phyloP scores from a whole-genome alignment of 1,140 invertebrate genomes.

The Drosophila hydei region DNA sequence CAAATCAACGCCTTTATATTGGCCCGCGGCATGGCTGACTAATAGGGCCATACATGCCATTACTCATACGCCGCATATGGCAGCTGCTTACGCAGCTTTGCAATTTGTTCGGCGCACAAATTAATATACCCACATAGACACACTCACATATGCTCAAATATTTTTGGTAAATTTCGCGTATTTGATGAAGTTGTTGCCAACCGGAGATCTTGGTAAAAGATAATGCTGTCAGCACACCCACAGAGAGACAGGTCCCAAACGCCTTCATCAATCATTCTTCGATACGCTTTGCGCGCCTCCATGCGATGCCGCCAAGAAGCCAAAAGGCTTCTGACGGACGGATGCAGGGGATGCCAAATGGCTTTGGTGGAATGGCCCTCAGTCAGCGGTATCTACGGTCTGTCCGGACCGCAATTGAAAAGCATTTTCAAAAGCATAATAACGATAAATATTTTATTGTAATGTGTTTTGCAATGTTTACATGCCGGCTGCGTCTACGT shows the following conservation, averaged over 20 bases:
- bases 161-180: slow-evolving; percentile 44
- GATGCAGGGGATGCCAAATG: slow-evolving; percentile 20
- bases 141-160: slow-evolving; percentile 13
- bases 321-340: background rate
- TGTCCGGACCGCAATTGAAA: slow-evolving; percentile 76
- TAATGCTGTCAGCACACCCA: slow-evolving; percentile 58
- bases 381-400: slow-evolving; percentile 36
- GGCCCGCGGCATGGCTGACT: slow-evolving; percentile 11
- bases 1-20: slow-evolving; percentile 64
- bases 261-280: slow-evolving; percentile 69
- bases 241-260: slow-evolving; percentile 8
- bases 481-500: slow-evolving; percentile 59
- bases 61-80: slow-evolving; percentile 48
- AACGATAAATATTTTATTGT: slow-evolving; percentile 82
- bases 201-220: slow-evolving; percentile 24
- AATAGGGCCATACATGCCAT: slow-evolving; percentile 56
- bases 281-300: slow-evolving; percentile 12
- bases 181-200: slow-evolving; percentile 61
- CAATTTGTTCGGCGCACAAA: slow-evolving; percentile 28
- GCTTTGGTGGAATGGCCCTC: slow-evolving; percentile 34
- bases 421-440: slow-evolving; percentile 76
- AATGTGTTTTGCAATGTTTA: slow-evolving; percentile 78
- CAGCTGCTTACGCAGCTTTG: slow-evolving; percentile 6
- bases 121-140: slow-evolving; percentile 17
- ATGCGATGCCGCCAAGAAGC: slow-evolving; percentile 4